A percentile compares a stretch with the other conserved stretches of the same genome.
phyloP scores from a whole-genome alignment of 2,113 vertebrate species.

The Puma concolor region DNA sequence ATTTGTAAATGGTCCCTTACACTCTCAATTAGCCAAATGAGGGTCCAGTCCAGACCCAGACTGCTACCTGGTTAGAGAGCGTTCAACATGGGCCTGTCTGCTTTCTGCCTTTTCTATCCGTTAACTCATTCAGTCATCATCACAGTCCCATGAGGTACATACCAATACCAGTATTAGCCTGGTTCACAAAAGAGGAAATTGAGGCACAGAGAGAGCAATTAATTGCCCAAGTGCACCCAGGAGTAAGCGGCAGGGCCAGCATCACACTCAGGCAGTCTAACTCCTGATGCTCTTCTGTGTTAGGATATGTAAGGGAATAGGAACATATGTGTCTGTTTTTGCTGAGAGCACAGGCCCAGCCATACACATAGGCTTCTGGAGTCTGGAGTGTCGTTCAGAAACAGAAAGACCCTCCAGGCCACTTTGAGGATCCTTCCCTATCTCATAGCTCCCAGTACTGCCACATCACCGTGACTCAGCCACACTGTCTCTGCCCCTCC shows the following conservation, averaged over 20 bases:
- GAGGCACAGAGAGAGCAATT: background rate
- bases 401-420: background rate
- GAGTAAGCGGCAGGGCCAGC: too few species aligned
- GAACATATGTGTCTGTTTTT: fast-evolving
- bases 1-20: background rate
- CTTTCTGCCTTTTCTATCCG: background rate
- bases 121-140: background rate
- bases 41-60: background rate
- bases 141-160: background rate
- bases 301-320: background rate
- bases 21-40: too few species aligned
- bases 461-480: background rate
- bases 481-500: background rate
- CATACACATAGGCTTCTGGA: background rate
- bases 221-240: background rate
- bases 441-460: background rate
- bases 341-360: background rate
- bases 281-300: background rate
- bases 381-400: background rate
- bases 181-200: background rate
- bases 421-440: fast-evolving
- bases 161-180: background rate
- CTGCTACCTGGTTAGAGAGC: background rate
- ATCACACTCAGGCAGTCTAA: too few species aligned
- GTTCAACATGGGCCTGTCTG: fast-evolving